Percentiles rank a stretch among this genome's conserved stretches.
phyloP scores from a whole-genome alignment of 2,888 invertebrate species.

The Xestia c-nigrum region DNA sequence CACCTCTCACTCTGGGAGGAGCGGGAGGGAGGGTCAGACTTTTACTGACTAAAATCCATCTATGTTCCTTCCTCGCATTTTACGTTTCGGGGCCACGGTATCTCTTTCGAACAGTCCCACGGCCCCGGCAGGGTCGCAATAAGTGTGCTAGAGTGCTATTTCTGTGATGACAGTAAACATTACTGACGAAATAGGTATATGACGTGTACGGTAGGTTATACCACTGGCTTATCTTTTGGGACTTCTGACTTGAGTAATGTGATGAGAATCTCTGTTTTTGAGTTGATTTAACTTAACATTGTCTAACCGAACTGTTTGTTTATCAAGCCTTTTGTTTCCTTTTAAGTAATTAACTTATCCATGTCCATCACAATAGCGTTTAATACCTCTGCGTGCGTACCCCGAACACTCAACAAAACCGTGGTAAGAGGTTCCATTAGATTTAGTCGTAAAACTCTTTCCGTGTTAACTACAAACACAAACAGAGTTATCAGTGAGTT shows the following conservation, averaged over 20 bases:
- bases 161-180: neutral
- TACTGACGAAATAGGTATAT: no score
- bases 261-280: neutral
- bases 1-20: no score
- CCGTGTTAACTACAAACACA: constrained; percentile 70
- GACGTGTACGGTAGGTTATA: neutral
- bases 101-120: no score
- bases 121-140: no score
- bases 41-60: no score
- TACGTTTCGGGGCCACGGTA: no score
- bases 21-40: no score
- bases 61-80: no score
- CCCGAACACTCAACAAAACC: constrained; percentile 47
- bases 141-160: no score
- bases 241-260: neutral
- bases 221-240: neutral
- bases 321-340: constrained; percentile 13
- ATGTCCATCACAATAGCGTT: constrained; percentile 29
- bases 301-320: neutral
- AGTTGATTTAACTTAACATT: no score
- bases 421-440: constrained; percentile 69
- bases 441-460: constrained; percentile 67
- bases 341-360: constrained; percentile 26
- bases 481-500: constrained; percentile 71
- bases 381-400: constrained; percentile 38